Evolutionary conservation across 1,140 invertebrate species (phyloP).

Genomic region (Leguminivora glycinivorella): DNA sequence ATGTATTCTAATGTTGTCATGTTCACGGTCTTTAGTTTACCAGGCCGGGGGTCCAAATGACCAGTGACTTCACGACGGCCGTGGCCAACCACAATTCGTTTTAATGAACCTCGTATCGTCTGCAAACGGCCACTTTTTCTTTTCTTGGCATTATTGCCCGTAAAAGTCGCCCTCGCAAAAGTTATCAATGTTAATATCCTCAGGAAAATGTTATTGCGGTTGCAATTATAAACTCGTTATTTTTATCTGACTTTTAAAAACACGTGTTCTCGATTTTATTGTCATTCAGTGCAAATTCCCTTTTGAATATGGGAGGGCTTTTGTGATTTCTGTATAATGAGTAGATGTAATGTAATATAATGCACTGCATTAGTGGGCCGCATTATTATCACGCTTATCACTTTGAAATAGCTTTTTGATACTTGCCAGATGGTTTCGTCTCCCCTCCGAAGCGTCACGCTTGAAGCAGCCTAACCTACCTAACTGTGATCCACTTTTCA

Average conservation of each 20-base stretch:
- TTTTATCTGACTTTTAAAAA: conserved; percentile 39
- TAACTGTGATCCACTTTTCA: conserved; percentile 7
- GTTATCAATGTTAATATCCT: conserved; percentile 40
- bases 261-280: conserved; percentile 16
- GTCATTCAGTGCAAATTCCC: conserved; percentile 34
- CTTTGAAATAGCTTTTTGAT: conserved; percentile 52
- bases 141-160: conserved; percentile 40
- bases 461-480: conserved; percentile 5
- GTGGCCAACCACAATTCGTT: conserved; percentile 23
- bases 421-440: conserved; percentile 48
- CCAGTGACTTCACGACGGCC: conserved; percentile 38
- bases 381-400: conserved; percentile 56
- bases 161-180: conserved; percentile 47
- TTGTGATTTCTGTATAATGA: conserved; percentile 52
- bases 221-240: conserved; percentile 39
- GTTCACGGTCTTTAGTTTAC: conserved; percentile 36
- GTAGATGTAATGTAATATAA: conserved; percentile 58
- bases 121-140: conserved; percentile 43
- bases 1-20: conserved; percentile 41
- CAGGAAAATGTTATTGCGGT: conserved; percentile 37
- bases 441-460: conserved; percentile 32
- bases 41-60: conserved; percentile 36
- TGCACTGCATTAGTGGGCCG: conserved; percentile 49
- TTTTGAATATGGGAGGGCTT: conserved; percentile 34
- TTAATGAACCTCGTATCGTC: conserved; percentile 40